A percentile compares a stretch with the other conserved stretches of the same genome.
Conservation (phyloP, 2,888 invertebrate species). For the Drosophila paramelanica region DNA sequence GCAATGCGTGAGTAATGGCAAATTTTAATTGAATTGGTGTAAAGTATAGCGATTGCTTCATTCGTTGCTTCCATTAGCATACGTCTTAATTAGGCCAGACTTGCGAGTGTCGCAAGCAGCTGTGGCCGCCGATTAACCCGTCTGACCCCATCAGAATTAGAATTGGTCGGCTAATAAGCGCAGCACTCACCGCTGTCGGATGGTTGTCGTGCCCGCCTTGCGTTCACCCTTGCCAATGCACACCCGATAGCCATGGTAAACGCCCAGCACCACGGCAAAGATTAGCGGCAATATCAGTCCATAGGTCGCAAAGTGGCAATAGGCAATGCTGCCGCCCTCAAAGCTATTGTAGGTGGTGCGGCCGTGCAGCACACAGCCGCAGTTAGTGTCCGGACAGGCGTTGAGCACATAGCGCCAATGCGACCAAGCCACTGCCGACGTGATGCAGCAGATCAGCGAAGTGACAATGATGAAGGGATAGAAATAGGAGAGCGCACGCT, state of each 20-base stretch:
- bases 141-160: slow-evolving; percentile 62
- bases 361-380: slow-evolving; percentile 89
- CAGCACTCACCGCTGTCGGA: slow-evolving; percentile 82
- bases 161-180: slow-evolving; percentile 13
- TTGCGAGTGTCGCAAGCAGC: slow-evolving; percentile 40
- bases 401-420: slow-evolving; percentile 89
- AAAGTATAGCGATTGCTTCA: slow-evolving; percentile 21
- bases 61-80: slow-evolving; percentile 64
- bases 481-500: slow-evolving; percentile 81
- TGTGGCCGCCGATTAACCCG: slow-evolving; percentile 63
- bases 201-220: slow-evolving; percentile 82
- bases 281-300: slow-evolving; percentile 88
- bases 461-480: slow-evolving; percentile 82
- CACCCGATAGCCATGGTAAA: slow-evolving; percentile 90
- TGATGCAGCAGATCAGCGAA: slow-evolving; percentile 82
- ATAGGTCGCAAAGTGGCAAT: slow-evolving; percentile 89
- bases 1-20: slow-evolving; percentile 24
- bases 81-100: slow-evolving; percentile 52
- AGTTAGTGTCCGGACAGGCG: slow-evolving; percentile 88
- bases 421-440: slow-evolving; percentile 88
- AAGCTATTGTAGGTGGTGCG: slow-evolving; percentile 88
- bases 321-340: slow-evolving; percentile 88
- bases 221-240: slow-evolving; percentile 87
- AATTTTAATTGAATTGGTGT: slow-evolving; percentile 45
- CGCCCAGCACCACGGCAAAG: slow-evolving; percentile 88